A percentile compares a stretch with the other conserved stretches of the same genome.
phyloP scores from a whole-genome alignment of 1,140 invertebrate genomes.

The Eriosoma lanigerum region DNA sequence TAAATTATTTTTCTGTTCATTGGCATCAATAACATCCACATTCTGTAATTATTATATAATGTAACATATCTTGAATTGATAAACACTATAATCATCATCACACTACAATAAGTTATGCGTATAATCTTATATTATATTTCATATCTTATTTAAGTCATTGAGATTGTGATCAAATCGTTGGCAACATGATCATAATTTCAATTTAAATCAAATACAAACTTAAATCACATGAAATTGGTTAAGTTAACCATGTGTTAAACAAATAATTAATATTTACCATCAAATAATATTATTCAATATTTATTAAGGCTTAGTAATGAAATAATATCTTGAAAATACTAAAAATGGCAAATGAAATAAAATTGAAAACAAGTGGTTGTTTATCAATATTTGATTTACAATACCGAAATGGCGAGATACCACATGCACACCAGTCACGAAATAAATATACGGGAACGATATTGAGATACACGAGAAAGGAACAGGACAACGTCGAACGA shows the following conservation, averaged over 20 bases:
- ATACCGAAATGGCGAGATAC: neutral
- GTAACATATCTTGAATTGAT: neutral
- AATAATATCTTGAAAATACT: too few species aligned
- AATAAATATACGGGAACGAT: neutral
- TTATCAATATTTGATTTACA: neutral
- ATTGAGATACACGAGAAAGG: neutral
- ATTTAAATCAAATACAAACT: too few species aligned
- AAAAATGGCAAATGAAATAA: neutral
- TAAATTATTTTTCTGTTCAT: neutral
- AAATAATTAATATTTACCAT: too few species aligned
- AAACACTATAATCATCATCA: neutral
- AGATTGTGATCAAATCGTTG: too few species aligned
- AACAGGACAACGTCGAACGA: neutral
- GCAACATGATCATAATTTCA: too few species aligned
- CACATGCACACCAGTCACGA: neutral
- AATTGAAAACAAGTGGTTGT: neutral
- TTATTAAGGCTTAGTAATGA: neutral
- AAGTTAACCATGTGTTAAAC: too few species aligned
- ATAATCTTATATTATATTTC: too few species aligned
- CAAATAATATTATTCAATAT: neutral
- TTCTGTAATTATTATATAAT: neutral
- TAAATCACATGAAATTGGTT: too few species aligned
- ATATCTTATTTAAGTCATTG: too few species aligned
- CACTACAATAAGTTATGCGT: neutral
- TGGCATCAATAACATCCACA: neutral